These are phyloP conservation scores for Anguilla megastoma DNA, from an alignment of 2,797 vertebrate species.

Conservation along the genomic window DNA sequence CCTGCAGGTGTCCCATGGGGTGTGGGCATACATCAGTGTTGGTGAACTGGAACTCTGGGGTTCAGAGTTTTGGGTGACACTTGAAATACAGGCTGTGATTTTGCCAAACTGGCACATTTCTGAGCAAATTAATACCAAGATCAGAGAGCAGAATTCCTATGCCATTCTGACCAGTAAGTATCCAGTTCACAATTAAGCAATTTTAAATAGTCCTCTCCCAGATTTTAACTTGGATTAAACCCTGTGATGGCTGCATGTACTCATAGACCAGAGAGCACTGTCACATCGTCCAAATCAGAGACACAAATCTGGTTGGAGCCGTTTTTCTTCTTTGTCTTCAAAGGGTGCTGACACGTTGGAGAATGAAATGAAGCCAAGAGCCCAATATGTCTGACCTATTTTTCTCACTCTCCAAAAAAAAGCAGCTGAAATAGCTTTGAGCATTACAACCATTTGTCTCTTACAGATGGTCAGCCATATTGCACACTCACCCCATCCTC, in stretches of 20 bases:
- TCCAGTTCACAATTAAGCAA: neutral
- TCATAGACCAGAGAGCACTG: slow-evolving; percentile 34
- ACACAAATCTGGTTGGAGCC: slow-evolving; percentile 61
- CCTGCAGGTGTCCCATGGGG: slow-evolving; percentile 20
- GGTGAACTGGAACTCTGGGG: neutral
- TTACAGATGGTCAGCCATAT: neutral
- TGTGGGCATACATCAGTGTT: slow-evolving; percentile 18
- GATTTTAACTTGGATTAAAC: slow-evolving; percentile 34
- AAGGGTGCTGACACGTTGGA: slow-evolving; percentile 50
- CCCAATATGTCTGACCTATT: slow-evolving; percentile 44
- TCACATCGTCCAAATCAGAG: slow-evolving; percentile 40
- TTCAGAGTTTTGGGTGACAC: slow-evolving; percentile 20
- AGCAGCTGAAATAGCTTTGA: slow-evolving; percentile 40
- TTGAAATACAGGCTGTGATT: slow-evolving; percentile 33
- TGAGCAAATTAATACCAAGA: slow-evolving; percentile 39
- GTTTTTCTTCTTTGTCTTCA: slow-evolving; percentile 65
- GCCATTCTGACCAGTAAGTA: neutral
- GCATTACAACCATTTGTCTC: slow-evolving; percentile 23
- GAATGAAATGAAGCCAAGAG: slow-evolving; percentile 46
- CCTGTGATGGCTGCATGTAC: slow-evolving; percentile 37
- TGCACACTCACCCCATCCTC: neutral
- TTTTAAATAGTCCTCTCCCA: neutral
- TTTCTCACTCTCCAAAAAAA: slow-evolving; percentile 47
- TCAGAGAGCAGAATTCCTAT: neutral
- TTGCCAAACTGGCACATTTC: slow-evolving; percentile 39